Conservation (phyloP, 2,888 invertebrate species). For the Empis stercorea region DNA sequence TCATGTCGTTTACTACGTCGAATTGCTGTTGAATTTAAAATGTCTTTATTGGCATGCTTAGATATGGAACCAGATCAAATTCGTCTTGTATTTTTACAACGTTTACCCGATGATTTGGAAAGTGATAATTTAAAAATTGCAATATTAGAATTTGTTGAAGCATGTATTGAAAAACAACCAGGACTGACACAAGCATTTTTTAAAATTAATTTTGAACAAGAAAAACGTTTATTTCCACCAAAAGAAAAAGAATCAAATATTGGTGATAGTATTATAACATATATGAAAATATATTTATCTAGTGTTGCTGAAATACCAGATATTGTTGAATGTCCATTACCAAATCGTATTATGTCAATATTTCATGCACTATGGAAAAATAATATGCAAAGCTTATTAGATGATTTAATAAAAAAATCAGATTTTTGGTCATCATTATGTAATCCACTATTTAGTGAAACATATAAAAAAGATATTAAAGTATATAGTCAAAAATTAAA, state of each 20-base stretch:
- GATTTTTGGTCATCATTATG: constrained; percentile 54
- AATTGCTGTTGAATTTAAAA: constrained; percentile 57
- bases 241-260: constrained; percentile 25
- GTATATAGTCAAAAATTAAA: constrained; percentile 54
- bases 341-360: constrained; percentile 49
- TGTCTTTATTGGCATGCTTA: constrained; percentile 66
- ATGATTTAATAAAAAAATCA: constrained; percentile 44
- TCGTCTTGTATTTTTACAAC: constrained; percentile 59
- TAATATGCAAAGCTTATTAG: constrained; percentile 51
- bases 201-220: constrained; percentile 39
- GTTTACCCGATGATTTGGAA: constrained; percentile 53
- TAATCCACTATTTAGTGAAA: constrained; percentile 45
- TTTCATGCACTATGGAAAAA: constrained; percentile 58
- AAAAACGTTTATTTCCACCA: constrained; percentile 23
- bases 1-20: constrained; percentile 56
- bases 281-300: constrained; percentile 53
- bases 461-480: constrained; percentile 39
- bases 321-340: constrained; percentile 45
- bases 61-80: constrained; percentile 71
- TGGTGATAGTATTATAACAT: constrained; percentile 51
- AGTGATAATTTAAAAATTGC: constrained; percentile 51
- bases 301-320: constrained; percentile 40
- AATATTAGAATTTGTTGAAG: constrained; percentile 57
- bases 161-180: constrained; percentile 56
- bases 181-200: constrained; percentile 63